Base-by-base conservation (phyloP, 2,888 invertebrate genomes). In the Caenorhabditis sinica region DNA sequence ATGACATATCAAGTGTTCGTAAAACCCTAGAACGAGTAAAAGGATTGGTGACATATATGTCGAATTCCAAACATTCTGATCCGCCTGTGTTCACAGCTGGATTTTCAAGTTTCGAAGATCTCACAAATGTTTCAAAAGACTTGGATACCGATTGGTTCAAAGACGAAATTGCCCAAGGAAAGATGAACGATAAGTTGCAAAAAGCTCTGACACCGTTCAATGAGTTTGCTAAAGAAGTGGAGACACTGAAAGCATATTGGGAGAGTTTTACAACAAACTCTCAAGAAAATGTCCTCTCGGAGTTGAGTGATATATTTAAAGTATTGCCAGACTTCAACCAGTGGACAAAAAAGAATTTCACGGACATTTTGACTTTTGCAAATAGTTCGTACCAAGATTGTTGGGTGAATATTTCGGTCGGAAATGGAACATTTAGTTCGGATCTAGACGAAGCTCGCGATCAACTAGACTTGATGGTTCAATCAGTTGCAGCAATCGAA, bases 61-160 rank as follows among this genome's bases (percentile, higher is more conserved):
- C 43, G 23, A 65, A 13, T 13, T 6, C 45, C 45, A 45, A 25
- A 6, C 17, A 28, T 45, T 17, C 8, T 40, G 45, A 56, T 15
- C 30, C 15, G 9, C 20, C 20, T n/a, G 56, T 56, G 28, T 56
- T 28, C 17, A 28, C 56, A 43, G 33, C 53, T 25, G 71, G 71
- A 58, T 58, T 71, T 28, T n/a, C 28, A 4, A 40, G 13, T 17
- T 28, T 17, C 1, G 56, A 28, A n/a, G 58, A 74, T 30, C 13
- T 63, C 20, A 6, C 9, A 13, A 49, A 63, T 20, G 45, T 74
- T n/a, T 25, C 28, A 9, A 28, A 56, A 9, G 74, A 74, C 53
- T 15, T 74, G n/a, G 63, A 63, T 1, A 53, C 40, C 13, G 13
- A 51, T 1, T 74, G 74, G 74, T 65, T 74, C 36, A 23, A 36